Percentiles rank a stretch among this genome's conserved stretches.
Evolutionary conservation across 2,888 invertebrate genomes (phyloP).

Genomic region (Dryomyza anilis): DNA sequence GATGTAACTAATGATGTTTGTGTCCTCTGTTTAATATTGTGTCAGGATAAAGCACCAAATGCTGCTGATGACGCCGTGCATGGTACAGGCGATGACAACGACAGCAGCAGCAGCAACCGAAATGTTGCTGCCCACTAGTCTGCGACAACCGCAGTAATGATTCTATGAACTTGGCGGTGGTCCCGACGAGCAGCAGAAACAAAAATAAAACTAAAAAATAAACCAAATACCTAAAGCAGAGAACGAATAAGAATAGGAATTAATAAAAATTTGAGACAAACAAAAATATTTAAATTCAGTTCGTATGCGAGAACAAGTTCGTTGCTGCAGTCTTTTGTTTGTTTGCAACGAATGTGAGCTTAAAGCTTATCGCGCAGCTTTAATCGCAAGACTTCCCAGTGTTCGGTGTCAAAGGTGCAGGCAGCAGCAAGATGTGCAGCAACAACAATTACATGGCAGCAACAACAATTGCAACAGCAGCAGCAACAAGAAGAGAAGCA

Average conservation of each 20-base stretch:
- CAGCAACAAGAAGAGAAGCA: not conserved
- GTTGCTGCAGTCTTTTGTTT: constrained; percentile 20
- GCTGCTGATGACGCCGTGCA: not conserved
- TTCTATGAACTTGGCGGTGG: constrained; percentile 1
- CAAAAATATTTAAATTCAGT: no score
- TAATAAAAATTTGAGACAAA: no score
- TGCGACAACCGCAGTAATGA: not conserved
- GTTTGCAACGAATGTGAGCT: no score
- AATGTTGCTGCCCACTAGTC: not conserved
- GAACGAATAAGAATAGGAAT: no score
- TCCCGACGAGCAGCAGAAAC: not conserved
- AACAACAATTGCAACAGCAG: constrained; percentile 8
- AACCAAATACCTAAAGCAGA: no score
- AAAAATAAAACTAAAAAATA: no score
- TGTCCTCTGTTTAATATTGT: no score
- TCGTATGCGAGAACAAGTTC: not conserved
- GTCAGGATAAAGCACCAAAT: not conserved
- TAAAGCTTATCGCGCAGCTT: not conserved
- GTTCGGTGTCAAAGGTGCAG: constrained; percentile 19
- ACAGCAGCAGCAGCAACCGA: constrained; percentile 12
- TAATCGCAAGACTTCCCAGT: constrained; percentile 1
- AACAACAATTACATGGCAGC: not conserved
- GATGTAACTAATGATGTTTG: no score
- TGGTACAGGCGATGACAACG: not conserved
- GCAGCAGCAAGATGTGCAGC: not conserved